phyloP scores from a whole-genome alignment of 2,797 vertebrate genomes.

The Buphagus erythrorhynchus region DNA sequence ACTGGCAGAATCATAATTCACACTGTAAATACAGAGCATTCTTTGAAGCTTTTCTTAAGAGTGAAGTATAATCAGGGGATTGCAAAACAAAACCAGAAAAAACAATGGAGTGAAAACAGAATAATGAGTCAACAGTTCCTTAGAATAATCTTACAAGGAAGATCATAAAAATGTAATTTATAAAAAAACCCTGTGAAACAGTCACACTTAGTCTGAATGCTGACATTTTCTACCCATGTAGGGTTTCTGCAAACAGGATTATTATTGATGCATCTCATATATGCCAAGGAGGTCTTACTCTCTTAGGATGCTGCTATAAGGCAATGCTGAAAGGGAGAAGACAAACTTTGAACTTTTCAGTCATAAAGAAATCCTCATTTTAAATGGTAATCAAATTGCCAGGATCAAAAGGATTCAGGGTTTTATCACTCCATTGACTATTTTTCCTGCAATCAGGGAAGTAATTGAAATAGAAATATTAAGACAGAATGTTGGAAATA shows the following conservation, averaged over 20 bases:
- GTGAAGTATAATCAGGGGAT: slow-evolving; percentile 41
- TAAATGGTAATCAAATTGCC: slow-evolving; percentile 45
- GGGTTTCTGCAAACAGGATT: slow-evolving; percentile 50
- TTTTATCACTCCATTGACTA: background rate
- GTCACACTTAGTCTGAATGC: background rate
- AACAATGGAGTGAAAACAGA: slow-evolving; percentile 37
- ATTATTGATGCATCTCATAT: slow-evolving; percentile 22
- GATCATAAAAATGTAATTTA: slow-evolving; percentile 35
- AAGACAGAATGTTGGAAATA: background rate
- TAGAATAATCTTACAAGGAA: slow-evolving; percentile 31
- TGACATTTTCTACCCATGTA: background rate
- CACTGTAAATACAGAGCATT: slow-evolving; percentile 37
- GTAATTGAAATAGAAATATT: slow-evolving; percentile 12
- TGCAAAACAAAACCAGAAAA: slow-evolving; percentile 42
- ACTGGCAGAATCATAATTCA: slow-evolving; percentile 34
- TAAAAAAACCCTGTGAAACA: background rate
- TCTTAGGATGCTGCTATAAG: background rate
- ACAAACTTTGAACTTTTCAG: slow-evolving; percentile 47
- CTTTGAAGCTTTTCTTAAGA: slow-evolving; percentile 50
- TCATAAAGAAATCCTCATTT: slow-evolving; percentile 44
- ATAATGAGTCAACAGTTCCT: slow-evolving; percentile 21
- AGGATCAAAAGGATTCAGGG: slow-evolving; percentile 29
- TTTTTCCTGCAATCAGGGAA: background rate
- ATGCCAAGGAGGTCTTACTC: slow-evolving; percentile 1
- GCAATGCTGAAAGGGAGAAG: slow-evolving; percentile 30